phyloP scores from a whole-genome alignment of 2,797 vertebrate species.

The Lycodopsis pacificus region DNA sequence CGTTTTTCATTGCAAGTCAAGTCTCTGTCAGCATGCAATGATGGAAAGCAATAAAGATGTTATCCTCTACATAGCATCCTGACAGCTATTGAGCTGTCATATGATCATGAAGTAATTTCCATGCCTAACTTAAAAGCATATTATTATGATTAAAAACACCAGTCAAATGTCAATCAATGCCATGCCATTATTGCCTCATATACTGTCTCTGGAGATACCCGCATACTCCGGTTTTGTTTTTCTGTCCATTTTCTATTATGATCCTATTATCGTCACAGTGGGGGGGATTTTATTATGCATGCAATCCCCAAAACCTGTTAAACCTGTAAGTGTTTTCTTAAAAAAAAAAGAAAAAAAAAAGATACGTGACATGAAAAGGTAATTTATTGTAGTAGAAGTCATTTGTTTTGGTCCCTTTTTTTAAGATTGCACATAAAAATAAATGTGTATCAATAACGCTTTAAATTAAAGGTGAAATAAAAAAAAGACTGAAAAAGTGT shows the following conservation, averaged over 20 bases:
- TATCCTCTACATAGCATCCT: constrained; percentile 68
- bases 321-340: constrained; percentile 22
- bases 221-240: constrained; percentile 50
- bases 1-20: constrained; percentile 64
- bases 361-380: constrained; percentile 11
- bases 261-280: constrained; percentile 59
- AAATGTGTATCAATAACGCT: not conserved
- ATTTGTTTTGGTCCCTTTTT: not conserved
- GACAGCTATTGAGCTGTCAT: constrained; percentile 81
- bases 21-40: constrained; percentile 75
- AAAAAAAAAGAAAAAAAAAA: not conserved
- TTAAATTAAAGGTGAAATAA: not conserved
- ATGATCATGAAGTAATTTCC: constrained; percentile 80
- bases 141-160: constrained; percentile 81
- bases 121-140: constrained; percentile 79
- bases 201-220: constrained; percentile 55
- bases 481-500: not conserved
- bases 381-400: not conserved
- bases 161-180: constrained; percentile 81
- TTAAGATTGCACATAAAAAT: not conserved
- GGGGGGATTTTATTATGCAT: constrained; percentile 36
- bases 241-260: constrained; percentile 56
- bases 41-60: constrained; percentile 82
- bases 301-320: constrained; percentile 3
- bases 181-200: constrained; percentile 71